Conservation (phyloP, 1,140 invertebrate species). For the Lepidostoma basale region DNA sequence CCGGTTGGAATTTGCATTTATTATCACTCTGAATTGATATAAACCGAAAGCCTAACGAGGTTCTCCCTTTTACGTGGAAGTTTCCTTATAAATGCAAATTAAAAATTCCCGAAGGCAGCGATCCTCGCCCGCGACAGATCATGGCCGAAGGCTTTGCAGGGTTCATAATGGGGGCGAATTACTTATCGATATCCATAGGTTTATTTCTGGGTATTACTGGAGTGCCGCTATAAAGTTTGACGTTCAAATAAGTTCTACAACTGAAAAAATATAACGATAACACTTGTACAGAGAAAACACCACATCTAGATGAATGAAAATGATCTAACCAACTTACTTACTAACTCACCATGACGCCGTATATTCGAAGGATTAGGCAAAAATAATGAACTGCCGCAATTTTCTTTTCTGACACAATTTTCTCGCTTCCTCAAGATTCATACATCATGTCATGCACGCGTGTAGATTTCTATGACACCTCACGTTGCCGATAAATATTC, state of each 20-base stretch:
- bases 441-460: too few relatives aligned
- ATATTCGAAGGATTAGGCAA: too few relatives aligned
- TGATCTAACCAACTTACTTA: neutral
- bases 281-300: neutral
- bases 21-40: conserved; percentile 5
- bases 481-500: too few relatives aligned
- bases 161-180: neutral
- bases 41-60: neutral
- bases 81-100: conserved; percentile 22
- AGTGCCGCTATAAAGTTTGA: neutral
- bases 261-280: neutral
- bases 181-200: neutral
- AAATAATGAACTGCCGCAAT: too few relatives aligned
- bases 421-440: too few relatives aligned
- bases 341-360: too few relatives aligned
- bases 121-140: neutral
- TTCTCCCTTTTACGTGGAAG: neutral
- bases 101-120: neutral
- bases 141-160: neutral
- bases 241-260: neutral
- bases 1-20: conserved; percentile 2
- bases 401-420: too few relatives aligned
- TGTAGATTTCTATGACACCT: too few relatives aligned
- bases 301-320: neutral
- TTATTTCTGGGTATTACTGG: neutral